A percentile compares a stretch with the other conserved stretches of the same genome.
Evolutionary conservation across 2,797 vertebrate genomes (phyloP).

Genomic region (Manis javanica): DNA sequence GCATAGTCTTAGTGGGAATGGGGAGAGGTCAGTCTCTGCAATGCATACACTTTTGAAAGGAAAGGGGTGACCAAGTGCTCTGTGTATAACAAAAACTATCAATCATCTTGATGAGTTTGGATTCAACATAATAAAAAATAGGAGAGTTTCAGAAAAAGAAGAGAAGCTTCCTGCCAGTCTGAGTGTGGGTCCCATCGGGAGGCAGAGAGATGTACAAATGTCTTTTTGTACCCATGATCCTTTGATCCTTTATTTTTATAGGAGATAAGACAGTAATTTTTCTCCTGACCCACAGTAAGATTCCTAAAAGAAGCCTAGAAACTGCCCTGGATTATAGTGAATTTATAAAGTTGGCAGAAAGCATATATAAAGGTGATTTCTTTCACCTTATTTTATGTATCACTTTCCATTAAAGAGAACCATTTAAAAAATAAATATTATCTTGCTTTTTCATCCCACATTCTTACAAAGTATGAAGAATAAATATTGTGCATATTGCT

Average conservation of each 20-base stretch:
- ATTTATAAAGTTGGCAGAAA: constrained; percentile 69
- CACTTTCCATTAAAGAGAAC: constrained; percentile 23
- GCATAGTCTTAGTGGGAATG: neutral
- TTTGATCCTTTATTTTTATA: constrained; percentile 76
- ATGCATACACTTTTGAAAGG: neutral
- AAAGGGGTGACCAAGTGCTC: neutral
- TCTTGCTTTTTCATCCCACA: constrained; percentile 16
- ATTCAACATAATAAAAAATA: constrained; percentile 37
- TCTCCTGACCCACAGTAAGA: constrained; percentile 56
- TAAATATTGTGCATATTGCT: neutral
- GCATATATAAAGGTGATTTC: constrained; percentile 54
- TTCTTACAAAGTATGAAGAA: neutral
- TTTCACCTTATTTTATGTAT: constrained; percentile 45
- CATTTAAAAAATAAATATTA: neutral
- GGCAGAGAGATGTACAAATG: constrained; percentile 56
- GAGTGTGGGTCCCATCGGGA: constrained; percentile 10
- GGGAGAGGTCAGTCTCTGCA: neutral
- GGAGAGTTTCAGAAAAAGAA: constrained; percentile 27
- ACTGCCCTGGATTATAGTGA: constrained; percentile 58
- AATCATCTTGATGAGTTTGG: neutral
- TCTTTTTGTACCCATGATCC: constrained; percentile 63
- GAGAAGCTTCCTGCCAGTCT: neutral
- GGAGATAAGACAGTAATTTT: constrained; percentile 68
- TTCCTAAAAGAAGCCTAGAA: constrained; percentile 60
- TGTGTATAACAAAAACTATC: neutral